Percentiles rank a stretch among this genome's conserved stretches.
Conservation (phyloP, 2,888 invertebrate species). For the Axea sp. region DNA sequence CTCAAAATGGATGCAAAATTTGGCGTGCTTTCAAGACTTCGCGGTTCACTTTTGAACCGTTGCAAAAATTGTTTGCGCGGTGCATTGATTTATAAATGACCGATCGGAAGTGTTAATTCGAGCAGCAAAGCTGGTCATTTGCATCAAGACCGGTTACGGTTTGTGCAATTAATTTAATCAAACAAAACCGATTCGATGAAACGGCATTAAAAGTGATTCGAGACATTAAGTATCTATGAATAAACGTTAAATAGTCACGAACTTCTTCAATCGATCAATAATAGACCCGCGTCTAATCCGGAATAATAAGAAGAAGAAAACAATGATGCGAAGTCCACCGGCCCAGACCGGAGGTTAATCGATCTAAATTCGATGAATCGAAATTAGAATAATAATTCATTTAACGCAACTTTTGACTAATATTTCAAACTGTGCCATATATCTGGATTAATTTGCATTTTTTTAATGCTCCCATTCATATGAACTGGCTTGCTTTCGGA, state of each 20-base stretch:
- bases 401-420: conserved; percentile 21
- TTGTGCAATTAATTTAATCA: too few relatives aligned
- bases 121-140: too few relatives aligned
- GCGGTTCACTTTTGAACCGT: conserved; percentile 3
- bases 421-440: neutral
- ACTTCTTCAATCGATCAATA: conserved; percentile 32
- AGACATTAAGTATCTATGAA: neutral
- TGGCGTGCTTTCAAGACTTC: conserved; percentile 32
- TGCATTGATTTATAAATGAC: too few relatives aligned
- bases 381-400: conserved; percentile 50
- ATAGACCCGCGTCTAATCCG: conserved; percentile 44
- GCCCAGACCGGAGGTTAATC: conserved; percentile 28
- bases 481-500: too few relatives aligned
- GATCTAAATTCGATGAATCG: conserved; percentile 41
- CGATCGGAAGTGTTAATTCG: too few relatives aligned
- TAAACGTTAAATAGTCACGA: conserved; percentile 5
- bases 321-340: conserved; percentile 37
- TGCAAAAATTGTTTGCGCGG: neutral
- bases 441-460: neutral
- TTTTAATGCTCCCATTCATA: too few relatives aligned
- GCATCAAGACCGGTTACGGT: too few relatives aligned
- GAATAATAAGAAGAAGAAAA: conserved; percentile 31
- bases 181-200: too few relatives aligned
- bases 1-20: conserved; percentile 21
- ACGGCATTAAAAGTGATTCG: too few relatives aligned